phyloP scores from a whole-genome alignment of 2,888 invertebrate genomes.

The Drosophila glabriapex region DNA sequence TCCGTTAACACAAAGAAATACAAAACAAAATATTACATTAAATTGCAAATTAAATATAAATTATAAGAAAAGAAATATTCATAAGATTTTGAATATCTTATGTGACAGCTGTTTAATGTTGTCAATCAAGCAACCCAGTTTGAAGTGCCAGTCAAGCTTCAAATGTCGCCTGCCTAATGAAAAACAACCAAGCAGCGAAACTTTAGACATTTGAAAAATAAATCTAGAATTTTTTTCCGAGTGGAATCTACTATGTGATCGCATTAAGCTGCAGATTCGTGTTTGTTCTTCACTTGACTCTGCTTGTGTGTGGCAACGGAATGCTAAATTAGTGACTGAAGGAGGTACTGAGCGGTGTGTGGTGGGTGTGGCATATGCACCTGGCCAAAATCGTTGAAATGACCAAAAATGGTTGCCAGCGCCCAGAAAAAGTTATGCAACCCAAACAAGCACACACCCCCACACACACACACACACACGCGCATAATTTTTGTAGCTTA shows the following conservation, averaged over 20 bases:
- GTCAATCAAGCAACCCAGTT: background rate
- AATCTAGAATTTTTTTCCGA: constrained; percentile 6
- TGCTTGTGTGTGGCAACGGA: constrained; percentile 47
- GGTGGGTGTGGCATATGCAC: background rate
- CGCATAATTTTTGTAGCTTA: constrained; percentile 39
- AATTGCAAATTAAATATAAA: background rate
- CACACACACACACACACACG: background rate
- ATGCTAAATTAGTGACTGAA: constrained; percentile 68
- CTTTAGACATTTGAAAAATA: background rate
- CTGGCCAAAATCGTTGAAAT: constrained; percentile 40
- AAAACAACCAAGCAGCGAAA: background rate
- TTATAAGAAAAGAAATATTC: background rate
- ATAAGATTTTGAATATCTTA: background rate
- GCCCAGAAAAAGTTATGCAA: constrained; percentile 7
- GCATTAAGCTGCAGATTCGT: constrained; percentile 59
- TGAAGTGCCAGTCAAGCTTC: too few relatives aligned
- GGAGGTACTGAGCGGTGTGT: background rate
- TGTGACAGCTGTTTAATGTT: background rate
- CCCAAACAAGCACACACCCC: constrained; percentile 1
- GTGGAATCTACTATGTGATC: constrained; percentile 44
- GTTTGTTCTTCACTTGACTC: constrained; percentile 57
- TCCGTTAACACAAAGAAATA: background rate
- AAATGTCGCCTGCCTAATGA: too few relatives aligned
- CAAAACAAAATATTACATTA: background rate
- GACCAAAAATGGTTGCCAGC: constrained; percentile 35